Evolutionary conservation across 2,888 invertebrate genomes (phyloP).

Genomic region (Melanotus villosus): DNA sequence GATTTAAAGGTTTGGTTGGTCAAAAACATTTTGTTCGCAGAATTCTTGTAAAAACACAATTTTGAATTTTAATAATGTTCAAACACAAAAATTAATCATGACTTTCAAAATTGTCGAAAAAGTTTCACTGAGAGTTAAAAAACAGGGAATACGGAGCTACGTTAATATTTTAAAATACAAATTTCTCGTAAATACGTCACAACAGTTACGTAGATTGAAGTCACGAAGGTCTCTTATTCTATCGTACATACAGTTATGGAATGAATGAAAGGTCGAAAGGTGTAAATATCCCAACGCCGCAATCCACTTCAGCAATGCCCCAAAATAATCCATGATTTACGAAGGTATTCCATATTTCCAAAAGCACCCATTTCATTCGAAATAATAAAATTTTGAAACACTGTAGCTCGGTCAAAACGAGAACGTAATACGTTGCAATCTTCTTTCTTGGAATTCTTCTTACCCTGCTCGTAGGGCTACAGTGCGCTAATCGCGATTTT

Average conservation of each 20-base stretch:
- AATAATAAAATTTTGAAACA: constrained; percentile 64
- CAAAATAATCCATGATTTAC: constrained; percentile 39
- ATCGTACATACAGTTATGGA: constrained; percentile 63
- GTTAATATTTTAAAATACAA: no score
- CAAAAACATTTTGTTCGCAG: constrained; percentile 8
- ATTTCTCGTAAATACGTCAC: no score
- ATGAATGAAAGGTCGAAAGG: constrained; percentile 50
- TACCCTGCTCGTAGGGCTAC: constrained; percentile 67
- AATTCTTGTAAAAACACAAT: constrained; percentile 33
- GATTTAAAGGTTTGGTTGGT: no score
- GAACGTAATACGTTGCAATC: no score
- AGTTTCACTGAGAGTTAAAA: no score
- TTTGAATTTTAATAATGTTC: no score
- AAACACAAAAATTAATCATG: no score
- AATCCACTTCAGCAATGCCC: constrained; percentile 50
- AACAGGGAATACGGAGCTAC: no score
- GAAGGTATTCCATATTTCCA: constrained; percentile 23
- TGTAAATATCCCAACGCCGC: constrained; percentile 59
- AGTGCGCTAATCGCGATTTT: constrained; percentile 64
- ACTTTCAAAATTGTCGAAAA: no score
- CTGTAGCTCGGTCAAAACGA: constrained; percentile 67
- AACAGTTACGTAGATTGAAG: no score
- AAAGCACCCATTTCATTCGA: constrained; percentile 9
- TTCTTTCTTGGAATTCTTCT: constrained; percentile 51
- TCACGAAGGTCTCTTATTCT: background rate